Base-by-base conservation (phyloP, 2,797 vertebrate genomes). In the Scolopax bukidnonensis region DNA sequence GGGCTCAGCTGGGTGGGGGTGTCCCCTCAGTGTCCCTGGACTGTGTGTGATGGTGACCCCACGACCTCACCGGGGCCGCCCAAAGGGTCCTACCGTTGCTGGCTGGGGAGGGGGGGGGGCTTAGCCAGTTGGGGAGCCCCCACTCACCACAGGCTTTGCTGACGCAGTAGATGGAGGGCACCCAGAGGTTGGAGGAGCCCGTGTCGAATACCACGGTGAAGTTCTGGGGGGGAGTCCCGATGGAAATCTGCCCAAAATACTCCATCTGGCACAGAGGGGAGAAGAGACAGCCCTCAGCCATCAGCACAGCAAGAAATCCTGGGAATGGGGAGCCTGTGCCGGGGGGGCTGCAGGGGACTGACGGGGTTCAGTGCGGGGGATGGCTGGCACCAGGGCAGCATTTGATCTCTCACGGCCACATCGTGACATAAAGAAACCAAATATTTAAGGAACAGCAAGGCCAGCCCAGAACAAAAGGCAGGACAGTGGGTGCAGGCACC, bases 131-230 rank as follows among this genome's bases (percentile, higher is more conserved):
- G 1, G 24, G 40, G 82, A 48, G 21, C 71, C 68, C 17, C n/a
- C 59, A 60, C 98, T 97, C 96, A 98, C 98, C 87, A 6, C 98
- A 98, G 56, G 98, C 97, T 84, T 96, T 89, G 90, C 97, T 98
- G 95, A 94, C 71, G 40, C 97, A 97, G 75, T 87, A 88, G 27
- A 97, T 38, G 5, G 98, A 98, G 0, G 98, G 97, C 17, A 98
- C 97, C 97, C 98, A 98, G 83, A 98, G 93, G 32, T 98, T 98
- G 96, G 98, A 98, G 87, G 97, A 98, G 36, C 98, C 97, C 0
- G 98, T 98, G 95, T 98, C 98, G 0, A 98, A 98, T 70, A 98
- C 11, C 16, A 98, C 97, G 0, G 97, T 97, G 97, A 98, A 98
- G 95, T 98, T 98, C 71, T 98, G 98, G 1, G 98, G 97, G 0